phyloP scores from a whole-genome alignment of 2,113 vertebrate species.

The Recurvirostra avosetta region DNA sequence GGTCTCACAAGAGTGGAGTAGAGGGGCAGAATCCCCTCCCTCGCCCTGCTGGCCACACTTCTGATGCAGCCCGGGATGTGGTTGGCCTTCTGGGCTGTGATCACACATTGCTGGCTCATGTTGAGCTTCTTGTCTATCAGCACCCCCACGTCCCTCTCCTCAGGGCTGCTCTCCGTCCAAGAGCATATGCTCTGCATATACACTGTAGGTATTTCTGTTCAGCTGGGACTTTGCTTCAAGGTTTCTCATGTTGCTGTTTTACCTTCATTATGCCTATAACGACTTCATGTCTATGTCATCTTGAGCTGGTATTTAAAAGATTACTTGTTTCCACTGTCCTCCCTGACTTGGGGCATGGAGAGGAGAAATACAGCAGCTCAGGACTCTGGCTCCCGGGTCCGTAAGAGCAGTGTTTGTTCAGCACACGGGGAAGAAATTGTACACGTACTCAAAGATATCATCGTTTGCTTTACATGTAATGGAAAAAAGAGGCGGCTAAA shows the following conservation, averaged over 20 bases:
- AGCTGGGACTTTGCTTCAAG: not conserved
- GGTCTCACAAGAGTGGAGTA: too few relatives aligned
- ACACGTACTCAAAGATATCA: not conserved
- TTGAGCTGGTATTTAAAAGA: not conserved
- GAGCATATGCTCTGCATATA: not conserved
- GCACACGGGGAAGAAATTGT: not conserved
- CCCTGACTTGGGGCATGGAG: not conserved
- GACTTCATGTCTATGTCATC: not conserved
- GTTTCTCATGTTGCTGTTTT: not conserved
- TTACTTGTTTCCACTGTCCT: not conserved
- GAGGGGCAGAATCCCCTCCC: too few relatives aligned
- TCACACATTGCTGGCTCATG: too few relatives aligned
- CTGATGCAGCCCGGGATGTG: too few relatives aligned
- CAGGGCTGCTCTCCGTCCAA: too few relatives aligned
- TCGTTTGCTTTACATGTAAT: constrained; percentile 29
- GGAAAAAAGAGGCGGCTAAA: constrained; percentile 31
- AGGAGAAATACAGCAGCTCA: not conserved
- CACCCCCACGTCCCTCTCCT: too few relatives aligned
- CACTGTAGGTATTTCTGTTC: not conserved
- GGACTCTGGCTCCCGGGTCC: not conserved
- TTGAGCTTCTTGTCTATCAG: too few relatives aligned
- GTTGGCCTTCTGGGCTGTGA: too few relatives aligned
- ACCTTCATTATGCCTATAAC: not conserved
- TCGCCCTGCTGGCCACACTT: too few relatives aligned
- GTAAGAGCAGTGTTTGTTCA: not conserved